Base-by-base conservation (phyloP, 2,888 invertebrate genomes). In the Agrotis ipsilon region DNA sequence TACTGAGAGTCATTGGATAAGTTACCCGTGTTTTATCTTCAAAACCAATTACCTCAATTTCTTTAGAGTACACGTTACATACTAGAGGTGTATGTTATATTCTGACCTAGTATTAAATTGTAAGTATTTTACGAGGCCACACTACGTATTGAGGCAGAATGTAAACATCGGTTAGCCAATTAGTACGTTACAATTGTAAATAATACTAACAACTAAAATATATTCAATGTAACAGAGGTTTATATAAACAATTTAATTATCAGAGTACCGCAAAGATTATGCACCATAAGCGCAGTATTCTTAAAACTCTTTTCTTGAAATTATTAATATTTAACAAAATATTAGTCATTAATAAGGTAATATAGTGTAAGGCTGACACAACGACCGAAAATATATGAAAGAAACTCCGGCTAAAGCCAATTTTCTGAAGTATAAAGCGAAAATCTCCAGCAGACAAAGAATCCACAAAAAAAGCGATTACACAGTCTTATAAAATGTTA, bases 21-120 rank as follows among this genome's bases (percentile, higher is more conserved):
- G 95, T 95, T 95, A 95, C 94, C 96, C 94, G 90, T 90, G 90
- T 93, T 92, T 92, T 93, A 89, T 94, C 91, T 94, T 94, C 94
- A 89, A 92, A 96, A 96, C 96, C 96, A 93, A 95, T 95, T 96
- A 96, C 96, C 96, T 96, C 96, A 96, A 94, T 94, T 92, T 95
- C 94, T 94, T 93, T 94, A 95, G 94, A 91, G 89, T 93, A 92
- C 93, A 91, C 92, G 88, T 89, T 89, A 87, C 91, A 90, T 91
- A 89, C 89, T 91, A 90, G 89, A 90, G 89, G 91, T 92, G 92
- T 94, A 89, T 92, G 88, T 91, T 88, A 87, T 92, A 90, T 91
- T 93, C 92, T 93, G 91, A 88, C 87, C 82, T 94, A 94, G 92
- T 93, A 89, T 92, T 94, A 93, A 94, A 93, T 92, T 91, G 82